phyloP scores from a whole-genome alignment of 2,797 vertebrate species.

The Macrochelys suwanniensis region DNA sequence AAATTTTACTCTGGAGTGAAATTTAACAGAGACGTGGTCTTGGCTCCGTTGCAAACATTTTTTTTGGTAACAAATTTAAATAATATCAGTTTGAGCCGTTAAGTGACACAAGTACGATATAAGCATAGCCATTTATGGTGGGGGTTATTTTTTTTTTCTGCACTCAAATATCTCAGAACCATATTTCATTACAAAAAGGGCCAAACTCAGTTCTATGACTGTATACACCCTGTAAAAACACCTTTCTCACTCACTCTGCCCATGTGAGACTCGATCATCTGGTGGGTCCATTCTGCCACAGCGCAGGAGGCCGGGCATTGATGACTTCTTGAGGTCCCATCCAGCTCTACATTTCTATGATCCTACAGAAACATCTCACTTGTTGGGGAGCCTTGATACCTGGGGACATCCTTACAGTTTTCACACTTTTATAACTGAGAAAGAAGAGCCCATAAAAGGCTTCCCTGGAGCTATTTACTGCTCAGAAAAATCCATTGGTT shows the following conservation, averaged over 20 bases:
- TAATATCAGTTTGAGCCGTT: not conserved
- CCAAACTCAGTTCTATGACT: not conserved
- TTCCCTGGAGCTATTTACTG: constrained; percentile 9
- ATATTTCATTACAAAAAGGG: not conserved
- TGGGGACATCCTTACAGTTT: constrained; percentile 47
- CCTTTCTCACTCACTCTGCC: not conserved
- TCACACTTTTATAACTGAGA: constrained; percentile 50
- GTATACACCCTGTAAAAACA: not conserved
- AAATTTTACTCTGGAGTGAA: not conserved
- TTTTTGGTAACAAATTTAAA: constrained; percentile 3
- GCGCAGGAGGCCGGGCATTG: not conserved
- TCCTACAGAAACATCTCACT: constrained; percentile 32
- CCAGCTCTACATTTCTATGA: not conserved
- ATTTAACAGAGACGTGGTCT: constrained; percentile 1
- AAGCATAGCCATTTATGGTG: not conserved
- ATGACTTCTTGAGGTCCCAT: not conserved
- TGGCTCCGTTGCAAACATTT: not conserved
- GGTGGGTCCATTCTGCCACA: not conserved
- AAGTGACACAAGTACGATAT: not conserved
- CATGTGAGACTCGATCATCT: not conserved
- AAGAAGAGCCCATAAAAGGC: constrained; percentile 38
- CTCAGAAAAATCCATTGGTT: constrained; percentile 52
- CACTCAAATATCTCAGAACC: not conserved
- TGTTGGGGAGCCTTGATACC: constrained; percentile 53
- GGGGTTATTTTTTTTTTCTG: not conserved